A percentile compares a stretch with the other conserved stretches of the same genome.
Conservation (phyloP, 2,113 vertebrate genomes). For the Cinclus mexicanus region DNA sequence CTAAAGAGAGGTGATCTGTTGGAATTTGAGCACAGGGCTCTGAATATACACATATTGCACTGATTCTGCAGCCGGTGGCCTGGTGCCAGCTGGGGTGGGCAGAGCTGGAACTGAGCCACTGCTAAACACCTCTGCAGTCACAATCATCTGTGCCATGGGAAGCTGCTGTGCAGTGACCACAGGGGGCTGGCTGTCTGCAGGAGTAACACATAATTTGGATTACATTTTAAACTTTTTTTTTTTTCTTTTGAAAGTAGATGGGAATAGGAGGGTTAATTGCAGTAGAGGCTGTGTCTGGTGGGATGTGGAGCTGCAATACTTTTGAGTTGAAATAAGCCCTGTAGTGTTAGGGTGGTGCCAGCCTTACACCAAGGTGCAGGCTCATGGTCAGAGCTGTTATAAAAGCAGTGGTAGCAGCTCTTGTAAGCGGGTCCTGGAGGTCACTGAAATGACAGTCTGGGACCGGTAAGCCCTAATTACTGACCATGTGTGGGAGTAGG, state of each 20-base stretch:
- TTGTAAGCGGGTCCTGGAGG: background rate
- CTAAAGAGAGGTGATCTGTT: background rate
- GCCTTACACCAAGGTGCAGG: background rate
- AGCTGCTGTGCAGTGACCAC: background rate
- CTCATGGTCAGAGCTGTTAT: background rate
- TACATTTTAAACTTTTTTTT: background rate
- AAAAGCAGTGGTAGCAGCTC: background rate
- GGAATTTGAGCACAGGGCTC: background rate
- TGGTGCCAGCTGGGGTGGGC: background rate
- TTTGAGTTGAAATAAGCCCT: background rate
- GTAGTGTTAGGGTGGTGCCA: background rate
- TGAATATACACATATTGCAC: background rate
- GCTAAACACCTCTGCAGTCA: background rate
- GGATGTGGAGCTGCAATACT: background rate
- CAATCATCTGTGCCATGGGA: background rate
- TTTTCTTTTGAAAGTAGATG: background rate
- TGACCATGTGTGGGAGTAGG: background rate
- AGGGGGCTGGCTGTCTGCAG: background rate
- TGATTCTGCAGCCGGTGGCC: background rate
- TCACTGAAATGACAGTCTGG: background rate
- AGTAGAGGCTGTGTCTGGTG: background rate
- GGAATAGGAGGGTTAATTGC: background rate
- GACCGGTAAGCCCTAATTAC: background rate
- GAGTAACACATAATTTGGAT: rapidly evolving
- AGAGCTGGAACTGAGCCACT: background rate